Base-by-base conservation (phyloP, 2,797 vertebrate genomes). In the Parotocinclus haroldoi region DNA sequence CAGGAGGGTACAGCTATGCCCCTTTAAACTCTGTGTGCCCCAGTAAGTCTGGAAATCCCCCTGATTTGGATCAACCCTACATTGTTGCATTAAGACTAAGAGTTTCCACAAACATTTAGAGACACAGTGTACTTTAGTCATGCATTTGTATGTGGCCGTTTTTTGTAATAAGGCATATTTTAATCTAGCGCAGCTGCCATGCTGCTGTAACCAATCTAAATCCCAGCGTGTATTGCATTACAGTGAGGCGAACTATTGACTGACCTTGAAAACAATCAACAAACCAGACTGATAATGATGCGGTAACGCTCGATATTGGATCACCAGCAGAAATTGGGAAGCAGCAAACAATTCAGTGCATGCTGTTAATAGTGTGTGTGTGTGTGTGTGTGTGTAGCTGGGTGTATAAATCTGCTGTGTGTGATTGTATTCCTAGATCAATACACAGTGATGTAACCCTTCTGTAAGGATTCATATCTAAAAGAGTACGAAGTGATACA, bases 221-320 rank as follows among this genome's bases (percentile, higher is more conserved):
- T 70, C 45, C 17, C 18, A 64, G 46, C 36, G 52, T 75, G 52
- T 54, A 58, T 60, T 64, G 53, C 44, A 55, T 54, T 58, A 55
- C 62, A 57, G 66, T 40, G 40, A 58, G 16, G 52, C 18, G 67
- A 68, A 73, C 48, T 65, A 75, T 71, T 58, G 70, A 73, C 52
- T 71, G 70, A 75, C 64, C 57, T 75, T 73, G 73, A 63, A 65
- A 68, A 59, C 46, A 73, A 61, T 70, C 63, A 70, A 73, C 66
- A 52, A 60, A 53, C 54, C 11, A 46, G 61, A 61, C 63, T 68
- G 63, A 70, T 53, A 69, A 68, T 39, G 52, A 57, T 69, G 62
- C 71, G 52, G 58, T 48, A 69, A 53, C 40, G 39, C 59, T 78
- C 73, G 63, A 68, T 75, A 71, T 45, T 53, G 51, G 58, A 63